Conservation (phyloP, 2,113 vertebrate genomes). For the Otus sunia region DNA sequence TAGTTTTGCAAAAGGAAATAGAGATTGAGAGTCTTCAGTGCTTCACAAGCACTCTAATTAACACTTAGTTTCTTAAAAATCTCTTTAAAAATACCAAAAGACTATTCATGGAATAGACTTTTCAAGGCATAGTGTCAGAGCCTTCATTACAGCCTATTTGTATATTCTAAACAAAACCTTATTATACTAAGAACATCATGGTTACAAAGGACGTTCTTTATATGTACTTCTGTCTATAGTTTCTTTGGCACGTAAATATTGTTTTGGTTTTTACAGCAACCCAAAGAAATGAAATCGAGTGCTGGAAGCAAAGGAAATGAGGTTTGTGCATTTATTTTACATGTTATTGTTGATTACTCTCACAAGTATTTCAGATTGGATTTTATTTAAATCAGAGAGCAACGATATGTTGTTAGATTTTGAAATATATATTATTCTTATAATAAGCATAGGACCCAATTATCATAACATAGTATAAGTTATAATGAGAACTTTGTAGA, state of each 20-base stretch:
- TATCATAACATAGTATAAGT: background rate
- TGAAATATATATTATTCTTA: background rate
- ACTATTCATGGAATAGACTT: background rate
- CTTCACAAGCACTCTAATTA: background rate
- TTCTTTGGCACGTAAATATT: constrained; percentile 21
- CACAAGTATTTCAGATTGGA: background rate
- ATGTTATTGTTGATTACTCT: background rate
- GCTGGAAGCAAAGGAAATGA: constrained; percentile 90
- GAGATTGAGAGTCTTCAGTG: background rate
- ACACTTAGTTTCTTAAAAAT: background rate
- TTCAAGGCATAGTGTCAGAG: background rate
- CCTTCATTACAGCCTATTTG: background rate
- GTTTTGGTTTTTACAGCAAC: constrained; percentile 82
- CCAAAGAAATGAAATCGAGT: constrained; percentile 93
- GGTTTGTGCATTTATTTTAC: constrained; percentile 73
- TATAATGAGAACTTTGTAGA: background rate
- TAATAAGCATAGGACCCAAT: background rate
- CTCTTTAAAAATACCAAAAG: background rate
- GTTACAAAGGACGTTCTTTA: background rate
- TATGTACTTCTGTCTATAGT: background rate
- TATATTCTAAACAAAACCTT: background rate
- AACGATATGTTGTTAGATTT: background rate
- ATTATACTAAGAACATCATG: background rate
- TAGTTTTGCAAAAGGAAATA: background rate
- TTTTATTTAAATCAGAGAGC: background rate